Evolutionary conservation across 1,140 invertebrate genomes (phyloP).

Genomic region (Drosophila virilis): DNA sequence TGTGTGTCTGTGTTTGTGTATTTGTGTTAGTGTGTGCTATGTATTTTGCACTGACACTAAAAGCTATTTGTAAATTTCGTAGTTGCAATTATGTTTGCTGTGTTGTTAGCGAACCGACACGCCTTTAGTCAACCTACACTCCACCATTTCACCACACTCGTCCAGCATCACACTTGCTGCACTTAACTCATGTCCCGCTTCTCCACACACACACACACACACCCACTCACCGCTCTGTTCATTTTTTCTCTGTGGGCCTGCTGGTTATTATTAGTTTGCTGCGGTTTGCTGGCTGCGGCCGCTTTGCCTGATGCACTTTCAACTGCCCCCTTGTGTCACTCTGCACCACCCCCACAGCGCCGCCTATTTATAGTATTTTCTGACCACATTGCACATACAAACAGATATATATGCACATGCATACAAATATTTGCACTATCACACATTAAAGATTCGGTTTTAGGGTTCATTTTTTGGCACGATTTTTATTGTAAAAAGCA

Average conservation of each 20-base stretch:
- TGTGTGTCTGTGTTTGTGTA: conserved; percentile 10
- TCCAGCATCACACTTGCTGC: conserved; percentile 36
- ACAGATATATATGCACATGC: conserved; percentile 36
- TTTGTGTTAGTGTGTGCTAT: conserved; percentile 31
- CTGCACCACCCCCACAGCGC: conserved; percentile 8
- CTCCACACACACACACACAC: neutral
- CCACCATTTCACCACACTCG: neutral
- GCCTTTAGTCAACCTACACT: conserved; percentile 15
- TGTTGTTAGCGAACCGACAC: conserved; percentile 51
- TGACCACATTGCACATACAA: conserved; percentile 52
- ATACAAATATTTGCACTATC: conserved; percentile 65
- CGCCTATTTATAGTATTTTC: conserved; percentile 52
- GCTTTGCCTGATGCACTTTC: conserved; percentile 41
- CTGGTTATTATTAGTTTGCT: conserved; percentile 80
- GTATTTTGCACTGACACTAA: conserved; percentile 78
- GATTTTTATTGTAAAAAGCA: conserved; percentile 22
- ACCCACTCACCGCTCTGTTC: conserved; percentile 9
- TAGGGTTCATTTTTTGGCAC: conserved; percentile 38
- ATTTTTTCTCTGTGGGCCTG: conserved; percentile 60
- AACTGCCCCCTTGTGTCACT: conserved; percentile 14
- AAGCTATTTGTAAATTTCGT: conserved; percentile 82
- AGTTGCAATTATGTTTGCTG: conserved; percentile 81
- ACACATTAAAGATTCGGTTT: conserved; percentile 51
- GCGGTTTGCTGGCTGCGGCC: conserved; percentile 63
- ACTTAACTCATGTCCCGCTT: conserved; percentile 51